Evolutionary conservation across 2,113 vertebrate species (phyloP).

Genomic region (Austrofundulus limnaeus): DNA sequence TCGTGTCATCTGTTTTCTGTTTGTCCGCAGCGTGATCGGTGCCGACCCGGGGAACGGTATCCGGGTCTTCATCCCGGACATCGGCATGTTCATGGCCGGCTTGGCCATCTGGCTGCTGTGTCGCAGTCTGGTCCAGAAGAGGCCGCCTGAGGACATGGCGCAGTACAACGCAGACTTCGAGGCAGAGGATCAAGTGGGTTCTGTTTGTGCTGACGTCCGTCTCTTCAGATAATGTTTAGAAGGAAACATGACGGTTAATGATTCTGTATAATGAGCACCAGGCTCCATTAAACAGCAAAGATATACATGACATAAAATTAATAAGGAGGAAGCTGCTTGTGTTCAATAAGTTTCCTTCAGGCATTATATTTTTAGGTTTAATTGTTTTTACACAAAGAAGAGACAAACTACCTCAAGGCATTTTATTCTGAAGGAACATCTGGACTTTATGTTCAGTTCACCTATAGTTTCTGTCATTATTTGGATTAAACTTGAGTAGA

Average conservation of each 20-base stretch:
- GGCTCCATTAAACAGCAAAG: not conserved
- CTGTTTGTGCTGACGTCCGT: slow-evolving; percentile 7
- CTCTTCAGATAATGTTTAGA: not conserved
- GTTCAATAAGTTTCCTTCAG: not conserved
- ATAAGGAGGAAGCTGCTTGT: not conserved
- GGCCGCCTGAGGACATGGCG: slow-evolving; percentile 84
- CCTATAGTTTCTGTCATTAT: not conserved
- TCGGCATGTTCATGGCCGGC: slow-evolving; percentile 92
- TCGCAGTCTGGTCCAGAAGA: slow-evolving; percentile 88
- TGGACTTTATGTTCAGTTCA: not conserved
- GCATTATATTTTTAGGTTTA: not conserved
- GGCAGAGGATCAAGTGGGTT: slow-evolving; percentile 89
- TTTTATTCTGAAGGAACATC: not conserved
- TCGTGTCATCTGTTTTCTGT: slow-evolving; percentile 13
- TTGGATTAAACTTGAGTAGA: not conserved
- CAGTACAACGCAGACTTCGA: slow-evolving; percentile 90
- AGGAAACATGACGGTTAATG: not conserved
- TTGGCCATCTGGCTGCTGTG: slow-evolving; percentile 92
- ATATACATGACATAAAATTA: not conserved
- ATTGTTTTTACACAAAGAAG: not conserved
- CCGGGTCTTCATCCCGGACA: slow-evolving; percentile 93
- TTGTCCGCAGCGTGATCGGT: slow-evolving; percentile 85
- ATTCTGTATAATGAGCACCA: not conserved
- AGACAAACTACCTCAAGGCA: not conserved
- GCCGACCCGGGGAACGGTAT: slow-evolving; percentile 95